Percentiles rank a stretch among this genome's conserved stretches.
phyloP scores from a whole-genome alignment of 1,140 invertebrate species.

The Eriocheir sinensis region DNA sequence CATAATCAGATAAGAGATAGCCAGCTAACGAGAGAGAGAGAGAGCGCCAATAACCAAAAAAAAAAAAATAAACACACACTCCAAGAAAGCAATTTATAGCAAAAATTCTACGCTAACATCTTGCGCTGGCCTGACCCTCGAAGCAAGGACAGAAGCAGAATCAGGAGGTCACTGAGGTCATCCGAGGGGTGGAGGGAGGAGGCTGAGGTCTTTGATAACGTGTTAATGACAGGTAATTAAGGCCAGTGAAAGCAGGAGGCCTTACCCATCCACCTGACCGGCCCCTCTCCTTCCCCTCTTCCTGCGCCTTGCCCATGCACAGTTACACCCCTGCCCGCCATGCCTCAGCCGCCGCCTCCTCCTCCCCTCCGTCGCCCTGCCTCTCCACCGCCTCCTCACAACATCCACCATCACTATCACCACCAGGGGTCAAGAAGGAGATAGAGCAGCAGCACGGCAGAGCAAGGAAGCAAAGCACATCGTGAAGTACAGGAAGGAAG shows the following conservation, averaged over 20 bases:
- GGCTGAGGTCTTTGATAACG: constrained; percentile 1
- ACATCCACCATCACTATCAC: too few species aligned
- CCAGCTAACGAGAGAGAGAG: constrained; percentile 16
- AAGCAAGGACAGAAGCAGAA: background rate
- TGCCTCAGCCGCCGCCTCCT: background rate
- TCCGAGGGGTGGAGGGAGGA: too few species aligned
- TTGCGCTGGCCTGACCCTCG: background rate
- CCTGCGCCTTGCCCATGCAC: too few species aligned
- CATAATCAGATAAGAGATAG: too few species aligned
- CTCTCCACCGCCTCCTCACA: too few species aligned
- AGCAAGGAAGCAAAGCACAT: background rate
- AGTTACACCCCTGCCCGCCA: too few species aligned
- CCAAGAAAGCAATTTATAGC: background rate
- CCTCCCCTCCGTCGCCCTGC: too few species aligned
- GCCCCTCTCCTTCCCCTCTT: too few species aligned
- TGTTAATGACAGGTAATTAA: background rate
- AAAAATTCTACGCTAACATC: background rate
- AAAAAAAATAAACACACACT: too few species aligned
- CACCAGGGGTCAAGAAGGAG: background rate
- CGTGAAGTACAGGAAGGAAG: background rate
- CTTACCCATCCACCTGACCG: too few species aligned
- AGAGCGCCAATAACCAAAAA: too few species aligned
- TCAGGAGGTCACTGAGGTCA: background rate
- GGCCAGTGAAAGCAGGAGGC: constrained; percentile 8
- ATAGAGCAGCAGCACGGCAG: background rate